Base-by-base conservation (phyloP, 2,113 vertebrate genomes). In the Apus apus region DNA sequence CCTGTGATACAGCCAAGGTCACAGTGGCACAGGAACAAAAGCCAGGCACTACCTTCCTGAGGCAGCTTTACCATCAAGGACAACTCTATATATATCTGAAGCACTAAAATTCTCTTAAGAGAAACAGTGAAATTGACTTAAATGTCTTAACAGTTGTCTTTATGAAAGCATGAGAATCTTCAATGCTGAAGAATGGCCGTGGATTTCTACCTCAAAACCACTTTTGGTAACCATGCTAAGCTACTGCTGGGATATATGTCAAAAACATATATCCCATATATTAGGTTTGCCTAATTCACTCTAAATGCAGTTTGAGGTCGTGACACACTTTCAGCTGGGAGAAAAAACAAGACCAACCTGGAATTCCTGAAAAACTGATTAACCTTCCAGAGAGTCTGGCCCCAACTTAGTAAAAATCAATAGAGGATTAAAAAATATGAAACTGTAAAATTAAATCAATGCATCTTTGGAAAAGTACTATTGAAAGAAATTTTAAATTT, bases 351-450 rank as follows among this genome's bases (percentile, higher is more conserved):
- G 66, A 87, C 65, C 89, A 94, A 79, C 61, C 65, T 76, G 36
- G 58, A 84, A 86, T 73, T 93, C 72, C 89, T 93, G 32, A 46
- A 75, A 83, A 48, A 83, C 67, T 43, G 50, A 94, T 51, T 84
- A 85, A 89, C 57, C 81, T 90, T 92, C 71, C 83, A 67, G 81
- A 80, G 34, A 94, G 79, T 57, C 81, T 51, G 65, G 46, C 68
- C 87, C 46, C 51, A 65, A 48, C 38, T 40, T 94, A 91, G 75
- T 85, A 84, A 45, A 94, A 94, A 95, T 85, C 73, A 95, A 90
- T 8, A 84, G 20, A 29, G 51, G 16, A 34, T 92, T 85, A 82
- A 87, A 86, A 82, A 96, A 68, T 87, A 74, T 27, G 79, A 80
- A 93, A 34, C 45, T 53, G 23, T 64, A 82, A 93, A 96, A 94